Conservation (phyloP, 1,140 invertebrate genomes). For the Anadara kagoshimensis region DNA sequence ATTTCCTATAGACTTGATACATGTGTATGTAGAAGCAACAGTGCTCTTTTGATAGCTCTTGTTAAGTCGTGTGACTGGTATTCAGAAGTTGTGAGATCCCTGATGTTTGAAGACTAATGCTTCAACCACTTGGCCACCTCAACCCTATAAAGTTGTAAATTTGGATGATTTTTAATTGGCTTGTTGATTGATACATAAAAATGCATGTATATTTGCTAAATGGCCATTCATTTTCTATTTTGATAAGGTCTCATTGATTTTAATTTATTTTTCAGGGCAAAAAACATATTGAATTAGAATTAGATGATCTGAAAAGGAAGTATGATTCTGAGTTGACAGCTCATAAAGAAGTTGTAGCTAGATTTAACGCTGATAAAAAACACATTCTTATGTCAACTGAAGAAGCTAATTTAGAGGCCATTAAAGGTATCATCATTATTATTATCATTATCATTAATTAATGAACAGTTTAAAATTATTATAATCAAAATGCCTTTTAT, state of each 20-base stretch:
- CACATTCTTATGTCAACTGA: slow-evolving; percentile 83
- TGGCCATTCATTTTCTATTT: not conserved
- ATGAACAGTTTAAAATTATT: too few relatives aligned
- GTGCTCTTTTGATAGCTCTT: too few relatives aligned
- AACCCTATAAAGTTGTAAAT: not conserved
- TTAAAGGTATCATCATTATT: slow-evolving; percentile 81
- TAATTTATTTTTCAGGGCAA: slow-evolving; percentile 75
- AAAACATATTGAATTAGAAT: slow-evolving; percentile 88
- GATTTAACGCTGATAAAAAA: slow-evolving; percentile 78
- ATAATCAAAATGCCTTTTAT: too few relatives aligned
- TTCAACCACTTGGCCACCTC: not conserved
- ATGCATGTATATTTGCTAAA: not conserved
- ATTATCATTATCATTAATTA: too few relatives aligned
- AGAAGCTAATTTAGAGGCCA: slow-evolving; percentile 91
- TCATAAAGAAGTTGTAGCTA: slow-evolving; percentile 82
- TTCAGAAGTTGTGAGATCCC: too few relatives aligned
- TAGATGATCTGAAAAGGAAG: slow-evolving; percentile 88
- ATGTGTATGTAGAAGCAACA: too few relatives aligned
- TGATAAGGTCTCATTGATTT: not conserved
- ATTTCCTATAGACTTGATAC: too few relatives aligned
- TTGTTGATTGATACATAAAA: not conserved
- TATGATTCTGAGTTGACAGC: slow-evolving; percentile 92
- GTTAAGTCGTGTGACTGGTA: too few relatives aligned
- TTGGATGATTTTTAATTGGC: not conserved
- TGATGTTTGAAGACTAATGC: not conserved